Evolutionary conservation across 2,113 vertebrate species (phyloP).

Genomic region (Serinus canaria): DNA sequence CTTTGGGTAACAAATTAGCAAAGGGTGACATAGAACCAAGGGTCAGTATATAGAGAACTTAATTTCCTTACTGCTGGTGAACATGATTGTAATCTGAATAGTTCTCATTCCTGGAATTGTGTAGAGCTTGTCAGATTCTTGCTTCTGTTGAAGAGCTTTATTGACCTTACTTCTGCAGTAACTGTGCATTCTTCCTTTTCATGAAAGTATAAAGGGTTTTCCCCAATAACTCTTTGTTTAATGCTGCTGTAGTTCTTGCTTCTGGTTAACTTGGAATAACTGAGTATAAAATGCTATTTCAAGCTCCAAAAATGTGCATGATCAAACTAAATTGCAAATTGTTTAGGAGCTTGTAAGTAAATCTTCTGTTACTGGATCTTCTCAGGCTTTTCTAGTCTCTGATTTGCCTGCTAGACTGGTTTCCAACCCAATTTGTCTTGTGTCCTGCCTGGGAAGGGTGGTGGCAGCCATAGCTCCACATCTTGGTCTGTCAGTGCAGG

Average conservation of each 20-base stretch:
- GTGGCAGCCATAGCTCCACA: background rate
- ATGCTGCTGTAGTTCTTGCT: background rate
- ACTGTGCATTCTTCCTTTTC: background rate
- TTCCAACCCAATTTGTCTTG: background rate
- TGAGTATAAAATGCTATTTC: background rate
- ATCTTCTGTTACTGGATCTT: background rate
- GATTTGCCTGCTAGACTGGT: background rate
- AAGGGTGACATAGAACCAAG: background rate
- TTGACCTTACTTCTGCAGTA: background rate
- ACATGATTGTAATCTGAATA: background rate
- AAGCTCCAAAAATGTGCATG: background rate
- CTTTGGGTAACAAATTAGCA: constrained; percentile 27
- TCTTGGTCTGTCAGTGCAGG: fast-evolving
- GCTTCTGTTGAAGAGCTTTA: background rate
- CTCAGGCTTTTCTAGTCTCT: background rate
- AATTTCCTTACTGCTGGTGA: background rate
- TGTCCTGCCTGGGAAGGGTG: background rate
- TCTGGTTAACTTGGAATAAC: background rate
- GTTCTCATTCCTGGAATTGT: background rate
- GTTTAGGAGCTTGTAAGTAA: background rate
- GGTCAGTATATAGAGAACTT: background rate
- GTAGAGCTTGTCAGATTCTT: background rate
- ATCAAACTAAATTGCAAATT: background rate
- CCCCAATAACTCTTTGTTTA: background rate
- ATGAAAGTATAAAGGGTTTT: background rate